phyloP scores from a whole-genome alignment of 2,888 invertebrate species.

The Apodemia mormo region DNA sequence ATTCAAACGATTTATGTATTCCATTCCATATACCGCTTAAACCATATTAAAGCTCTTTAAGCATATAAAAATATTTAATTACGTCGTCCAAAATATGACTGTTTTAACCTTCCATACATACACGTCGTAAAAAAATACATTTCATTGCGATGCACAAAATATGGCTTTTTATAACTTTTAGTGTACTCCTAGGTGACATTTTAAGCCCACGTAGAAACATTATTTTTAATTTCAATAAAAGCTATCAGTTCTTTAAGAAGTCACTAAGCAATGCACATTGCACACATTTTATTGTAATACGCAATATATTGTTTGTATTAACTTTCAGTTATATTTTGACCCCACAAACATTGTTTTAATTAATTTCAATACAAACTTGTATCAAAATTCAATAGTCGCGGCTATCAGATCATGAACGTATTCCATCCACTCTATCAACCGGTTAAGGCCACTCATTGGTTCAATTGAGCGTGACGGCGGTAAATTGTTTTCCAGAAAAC shows the following conservation, averaged over 20 bases:
- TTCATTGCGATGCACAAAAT: too few species aligned
- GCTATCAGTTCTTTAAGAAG: too few species aligned
- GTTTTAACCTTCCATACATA: too few species aligned
- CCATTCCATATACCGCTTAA: too few species aligned
- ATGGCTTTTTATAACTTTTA: not conserved
- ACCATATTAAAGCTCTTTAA: too few species aligned
- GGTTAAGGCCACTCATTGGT: conserved; percentile 43
- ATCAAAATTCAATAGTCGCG: conserved; percentile 11
- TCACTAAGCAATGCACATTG: too few species aligned
- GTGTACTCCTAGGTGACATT: conserved; percentile 24
- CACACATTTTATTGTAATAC: too few species aligned
- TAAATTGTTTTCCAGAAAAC: conserved; percentile 68
- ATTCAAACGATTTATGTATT: too few species aligned
- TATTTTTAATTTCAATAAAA: conserved; percentile 4
- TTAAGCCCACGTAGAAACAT: conserved; percentile 1
- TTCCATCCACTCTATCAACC: conserved; percentile 11
- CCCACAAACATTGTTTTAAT: conserved; percentile 1
- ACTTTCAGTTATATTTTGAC: not conserved
- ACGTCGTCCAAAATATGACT: too few species aligned
- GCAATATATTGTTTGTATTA: too few species aligned
- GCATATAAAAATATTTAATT: too few species aligned
- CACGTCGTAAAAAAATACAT: too few species aligned
- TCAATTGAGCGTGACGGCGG: conserved; percentile 64
- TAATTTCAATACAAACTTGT: not conserved
- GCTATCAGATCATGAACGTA: conserved; percentile 4